Evolutionary conservation across 2,797 vertebrate species (phyloP).

Genomic region (Argentina silus): DNA sequence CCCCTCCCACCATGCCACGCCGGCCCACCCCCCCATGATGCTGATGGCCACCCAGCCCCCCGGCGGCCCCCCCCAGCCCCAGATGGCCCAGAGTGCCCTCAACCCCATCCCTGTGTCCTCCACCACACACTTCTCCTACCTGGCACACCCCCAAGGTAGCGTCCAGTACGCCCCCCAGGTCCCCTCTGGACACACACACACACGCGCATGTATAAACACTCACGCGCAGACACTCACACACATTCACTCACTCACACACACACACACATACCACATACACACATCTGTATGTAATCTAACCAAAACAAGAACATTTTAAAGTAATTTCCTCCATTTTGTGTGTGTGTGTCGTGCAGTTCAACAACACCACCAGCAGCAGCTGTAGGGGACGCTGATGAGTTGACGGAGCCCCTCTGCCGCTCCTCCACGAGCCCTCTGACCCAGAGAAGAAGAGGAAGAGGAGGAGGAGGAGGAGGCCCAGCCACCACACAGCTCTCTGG

Average conservation of each 20-base stretch:
- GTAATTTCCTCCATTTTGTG: slow-evolving; percentile 34
- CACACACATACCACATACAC: too few species aligned
- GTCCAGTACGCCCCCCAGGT: background rate
- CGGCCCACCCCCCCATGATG: slow-evolving; percentile 95
- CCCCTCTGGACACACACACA: too few species aligned
- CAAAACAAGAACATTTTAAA: background rate
- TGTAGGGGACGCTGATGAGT: slow-evolving; percentile 88
- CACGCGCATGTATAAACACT: too few species aligned
- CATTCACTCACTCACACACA: too few species aligned
- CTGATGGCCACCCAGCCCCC: slow-evolving; percentile 97
- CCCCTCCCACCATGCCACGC: slow-evolving; percentile 85
- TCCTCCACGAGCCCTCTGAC: slow-evolving; percentile 58
- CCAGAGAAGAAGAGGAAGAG: slow-evolving; percentile 66
- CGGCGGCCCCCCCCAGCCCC: slow-evolving; percentile 92
- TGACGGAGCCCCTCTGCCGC: slow-evolving; percentile 57
- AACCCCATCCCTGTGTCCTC: slow-evolving; percentile 98
- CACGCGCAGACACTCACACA: too few species aligned
- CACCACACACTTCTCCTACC: slow-evolving; percentile 98
- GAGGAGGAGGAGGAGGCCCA: slow-evolving; percentile 18
- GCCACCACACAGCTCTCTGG: slow-evolving; percentile 50
- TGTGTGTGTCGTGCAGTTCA: slow-evolving; percentile 86
- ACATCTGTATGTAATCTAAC: too few species aligned
- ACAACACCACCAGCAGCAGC: slow-evolving; percentile 98
- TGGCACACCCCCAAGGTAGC: slow-evolving; percentile 96
- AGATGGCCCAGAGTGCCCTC: slow-evolving; percentile 91